phyloP scores from a whole-genome alignment of 2,113 vertebrate genomes.

The Pelodiscus sinensis region DNA sequence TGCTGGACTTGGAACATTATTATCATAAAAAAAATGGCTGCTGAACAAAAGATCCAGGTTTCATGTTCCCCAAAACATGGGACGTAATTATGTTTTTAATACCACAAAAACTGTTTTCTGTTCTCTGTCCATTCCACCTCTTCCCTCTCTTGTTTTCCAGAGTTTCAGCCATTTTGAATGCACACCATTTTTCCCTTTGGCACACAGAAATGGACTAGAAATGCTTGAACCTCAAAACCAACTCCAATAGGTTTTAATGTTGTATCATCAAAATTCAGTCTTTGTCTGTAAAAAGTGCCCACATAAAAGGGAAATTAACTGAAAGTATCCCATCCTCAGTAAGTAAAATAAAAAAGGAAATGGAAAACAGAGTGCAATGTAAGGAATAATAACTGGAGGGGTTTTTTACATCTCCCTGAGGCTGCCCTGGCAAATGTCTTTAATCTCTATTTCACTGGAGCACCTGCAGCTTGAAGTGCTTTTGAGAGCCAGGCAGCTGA shows the following conservation, averaged over 20 bases:
- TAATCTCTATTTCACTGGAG: constrained; percentile 26
- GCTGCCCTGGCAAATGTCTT: constrained; percentile 10
- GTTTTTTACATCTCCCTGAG: constrained; percentile 5
- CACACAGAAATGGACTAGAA: constrained; percentile 49
- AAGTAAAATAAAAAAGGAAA: constrained; percentile 42
- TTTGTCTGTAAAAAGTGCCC: neutral
- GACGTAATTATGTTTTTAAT: constrained; percentile 48
- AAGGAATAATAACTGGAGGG: neutral
- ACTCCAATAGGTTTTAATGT: constrained; percentile 18
- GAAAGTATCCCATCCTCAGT: neutral
- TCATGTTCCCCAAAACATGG: neutral
- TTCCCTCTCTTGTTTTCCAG: constrained; percentile 54
- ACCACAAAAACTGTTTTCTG: constrained; percentile 15
- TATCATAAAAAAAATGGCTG: neutral
- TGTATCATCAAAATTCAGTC: constrained; percentile 47
- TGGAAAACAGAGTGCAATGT: constrained; percentile 5
- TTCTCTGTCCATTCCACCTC: constrained; percentile 22
- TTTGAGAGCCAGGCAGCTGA: constrained; percentile 25
- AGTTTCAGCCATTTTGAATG: constrained; percentile 65
- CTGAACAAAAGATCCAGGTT: constrained; percentile 13
- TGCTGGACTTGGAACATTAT: neutral
- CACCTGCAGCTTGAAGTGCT: constrained; percentile 15
- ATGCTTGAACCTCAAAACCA: constrained; percentile 37
- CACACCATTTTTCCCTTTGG: constrained; percentile 49
- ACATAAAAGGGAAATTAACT: constrained; percentile 41